Evolutionary conservation across 2,113 vertebrate genomes (phyloP).

Genomic region (Vimba vimba): DNA sequence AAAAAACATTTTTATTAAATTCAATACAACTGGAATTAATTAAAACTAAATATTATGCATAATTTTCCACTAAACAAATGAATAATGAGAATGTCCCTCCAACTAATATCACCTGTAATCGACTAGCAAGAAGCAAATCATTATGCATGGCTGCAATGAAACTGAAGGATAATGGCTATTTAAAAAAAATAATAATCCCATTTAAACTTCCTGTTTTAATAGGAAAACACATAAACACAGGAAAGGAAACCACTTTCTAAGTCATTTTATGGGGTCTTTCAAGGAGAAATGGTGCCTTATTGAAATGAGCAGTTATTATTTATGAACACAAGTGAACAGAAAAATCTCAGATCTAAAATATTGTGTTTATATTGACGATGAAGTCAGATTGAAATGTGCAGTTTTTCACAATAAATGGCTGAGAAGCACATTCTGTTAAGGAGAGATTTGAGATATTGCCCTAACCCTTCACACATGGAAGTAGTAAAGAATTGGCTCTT

Average conservation of each 20-base stretch:
- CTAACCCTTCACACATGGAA: constrained; percentile 34
- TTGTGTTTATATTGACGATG: background rate
- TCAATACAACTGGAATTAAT: background rate
- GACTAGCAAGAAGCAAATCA: background rate
- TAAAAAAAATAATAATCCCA: background rate
- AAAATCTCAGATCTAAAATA: constrained; percentile 13
- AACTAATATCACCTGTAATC: background rate
- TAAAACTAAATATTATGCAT: too few relatives aligned
- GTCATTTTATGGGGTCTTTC: background rate
- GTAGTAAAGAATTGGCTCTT: constrained; percentile 29
- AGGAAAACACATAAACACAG: background rate
- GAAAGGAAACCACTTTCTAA: background rate
- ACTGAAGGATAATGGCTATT: background rate
- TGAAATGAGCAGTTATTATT: background rate
- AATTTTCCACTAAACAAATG: background rate
- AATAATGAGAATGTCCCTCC: background rate
- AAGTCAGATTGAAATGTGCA: background rate
- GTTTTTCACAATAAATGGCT: background rate
- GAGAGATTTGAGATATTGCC: constrained; percentile 1
- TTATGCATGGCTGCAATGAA: background rate
- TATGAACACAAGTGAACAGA: constrained; percentile 5
- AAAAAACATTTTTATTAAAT: background rate
- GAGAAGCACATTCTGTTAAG: constrained; percentile 8
- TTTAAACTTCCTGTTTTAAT: background rate
- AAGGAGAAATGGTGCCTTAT: background rate